These are phyloP conservation scores for Saccopteryx bilineata DNA, from an alignment of 2,113 vertebrate species.

Conservation along the genomic window DNA sequence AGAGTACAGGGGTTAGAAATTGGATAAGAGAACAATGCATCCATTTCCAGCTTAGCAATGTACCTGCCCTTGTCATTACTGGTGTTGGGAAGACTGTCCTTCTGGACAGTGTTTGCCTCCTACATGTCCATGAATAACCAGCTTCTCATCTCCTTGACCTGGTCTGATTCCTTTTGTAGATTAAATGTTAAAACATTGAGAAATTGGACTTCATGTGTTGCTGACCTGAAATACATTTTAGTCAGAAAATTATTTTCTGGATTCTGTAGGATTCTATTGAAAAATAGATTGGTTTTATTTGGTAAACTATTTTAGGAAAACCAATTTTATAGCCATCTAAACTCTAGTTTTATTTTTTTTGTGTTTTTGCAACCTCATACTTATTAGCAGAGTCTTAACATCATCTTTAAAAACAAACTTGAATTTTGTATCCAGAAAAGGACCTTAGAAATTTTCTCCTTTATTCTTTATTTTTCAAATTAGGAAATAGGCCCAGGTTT, in stretches of 20 bases:
- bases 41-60: neutral
- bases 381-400: constrained; percentile 4
- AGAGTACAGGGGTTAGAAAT: neutral
- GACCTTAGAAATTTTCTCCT: constrained; percentile 15
- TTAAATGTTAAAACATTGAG: neutral
- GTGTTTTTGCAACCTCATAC: neutral
- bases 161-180: neutral
- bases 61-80: neutral
- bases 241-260: constrained; percentile 39
- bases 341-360: constrained; percentile 53
- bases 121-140: neutral
- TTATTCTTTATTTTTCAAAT: constrained; percentile 40
- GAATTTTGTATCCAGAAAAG: constrained; percentile 6
- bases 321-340: neutral
- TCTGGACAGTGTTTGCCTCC: neutral
- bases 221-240: constrained; percentile 31
- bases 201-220: neutral
- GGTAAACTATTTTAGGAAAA: constrained; percentile 9
- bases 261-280: neutral
- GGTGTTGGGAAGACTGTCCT: neutral
- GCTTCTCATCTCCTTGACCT: neutral
- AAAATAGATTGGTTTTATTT: constrained; percentile 45
- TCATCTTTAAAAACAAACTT: constrained; percentile 24
- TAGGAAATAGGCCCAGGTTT: neutral
- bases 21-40: neutral